phyloP scores from a whole-genome alignment of 1,140 invertebrate genomes.

The Pemphigus obesinymphae region DNA sequence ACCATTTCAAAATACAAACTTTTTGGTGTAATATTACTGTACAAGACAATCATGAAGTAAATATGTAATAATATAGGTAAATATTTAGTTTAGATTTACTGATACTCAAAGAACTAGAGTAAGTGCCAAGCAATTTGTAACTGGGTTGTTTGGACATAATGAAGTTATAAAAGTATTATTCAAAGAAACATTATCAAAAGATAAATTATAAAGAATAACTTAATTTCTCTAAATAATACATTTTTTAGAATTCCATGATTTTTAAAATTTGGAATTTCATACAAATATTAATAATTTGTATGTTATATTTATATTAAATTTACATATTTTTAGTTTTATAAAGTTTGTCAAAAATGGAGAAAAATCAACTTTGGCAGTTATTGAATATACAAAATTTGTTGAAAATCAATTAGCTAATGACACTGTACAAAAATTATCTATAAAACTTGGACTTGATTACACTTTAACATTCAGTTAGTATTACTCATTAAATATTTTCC shows the following conservation, averaged over 20 bases:
- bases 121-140: conserved; percentile 67
- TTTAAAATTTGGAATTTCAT: too few relatives aligned
- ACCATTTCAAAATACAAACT: conserved; percentile 56
- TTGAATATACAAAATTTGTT: conserved; percentile 61
- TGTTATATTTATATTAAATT: too few relatives aligned
- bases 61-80: conserved; percentile 38
- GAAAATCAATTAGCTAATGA: conserved; percentile 58
- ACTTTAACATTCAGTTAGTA: conserved; percentile 50
- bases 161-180: conserved; percentile 58
- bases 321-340: conserved; percentile 72
- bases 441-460: conserved; percentile 59
- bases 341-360: conserved; percentile 70
- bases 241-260: too few relatives aligned
- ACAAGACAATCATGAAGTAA: too few relatives aligned
- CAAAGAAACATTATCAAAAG: conserved; percentile 59
- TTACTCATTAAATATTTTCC: background rate
- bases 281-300: too few relatives aligned
- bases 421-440: conserved; percentile 58
- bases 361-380: conserved; percentile 64
- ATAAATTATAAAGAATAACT: conserved; percentile 68
- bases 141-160: conserved; percentile 66
- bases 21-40: too few relatives aligned
- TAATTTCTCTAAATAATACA: too few relatives aligned
- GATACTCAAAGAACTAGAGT: conserved; percentile 66
- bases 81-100: conserved; percentile 67